Evolutionary conservation across 1,140 invertebrate genomes (phyloP).

Genomic region (Drosophila ambigua): DNA sequence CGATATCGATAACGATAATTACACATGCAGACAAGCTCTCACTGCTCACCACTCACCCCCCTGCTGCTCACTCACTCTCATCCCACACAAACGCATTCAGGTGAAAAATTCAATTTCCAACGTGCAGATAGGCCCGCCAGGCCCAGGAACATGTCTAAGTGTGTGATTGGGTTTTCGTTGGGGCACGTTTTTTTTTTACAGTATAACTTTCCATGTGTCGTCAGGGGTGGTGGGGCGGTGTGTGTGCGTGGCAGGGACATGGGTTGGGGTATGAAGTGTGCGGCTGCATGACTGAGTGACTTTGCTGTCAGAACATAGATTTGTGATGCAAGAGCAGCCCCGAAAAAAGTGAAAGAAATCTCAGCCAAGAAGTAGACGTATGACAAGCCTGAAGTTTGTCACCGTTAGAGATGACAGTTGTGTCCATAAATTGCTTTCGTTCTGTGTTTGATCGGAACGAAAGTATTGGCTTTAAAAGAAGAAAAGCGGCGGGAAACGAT

Average conservation of each 20-base stretch:
- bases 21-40: constrained; percentile 58
- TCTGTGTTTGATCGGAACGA: no score
- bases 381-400: constrained; percentile 65
- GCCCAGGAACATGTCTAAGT: constrained; percentile 57
- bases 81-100: constrained; percentile 51
- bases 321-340: constrained; percentile 45
- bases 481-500: no score
- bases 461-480: no score
- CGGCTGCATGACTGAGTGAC: constrained; percentile 77
- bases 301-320: constrained; percentile 69
- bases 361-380: constrained; percentile 42
- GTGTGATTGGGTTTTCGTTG: constrained; percentile 41
- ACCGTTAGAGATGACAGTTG: constrained; percentile 18
- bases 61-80: not conserved
- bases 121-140: constrained; percentile 43
- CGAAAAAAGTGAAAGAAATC: constrained; percentile 22
- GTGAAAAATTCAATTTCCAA: constrained; percentile 80
- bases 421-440: not conserved
- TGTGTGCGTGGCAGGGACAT: not conserved
- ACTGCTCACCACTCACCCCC: not conserved
- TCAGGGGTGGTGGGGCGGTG: not conserved
- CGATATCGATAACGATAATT: constrained; percentile 81
- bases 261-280: constrained; percentile 52
- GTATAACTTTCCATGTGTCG: not conserved
- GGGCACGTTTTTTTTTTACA: not conserved